A percentile compares a stretch with the other conserved stretches of the same genome.
Conservation (phyloP, 2,888 invertebrate genomes). For the Polyommatus iphigenia region DNA sequence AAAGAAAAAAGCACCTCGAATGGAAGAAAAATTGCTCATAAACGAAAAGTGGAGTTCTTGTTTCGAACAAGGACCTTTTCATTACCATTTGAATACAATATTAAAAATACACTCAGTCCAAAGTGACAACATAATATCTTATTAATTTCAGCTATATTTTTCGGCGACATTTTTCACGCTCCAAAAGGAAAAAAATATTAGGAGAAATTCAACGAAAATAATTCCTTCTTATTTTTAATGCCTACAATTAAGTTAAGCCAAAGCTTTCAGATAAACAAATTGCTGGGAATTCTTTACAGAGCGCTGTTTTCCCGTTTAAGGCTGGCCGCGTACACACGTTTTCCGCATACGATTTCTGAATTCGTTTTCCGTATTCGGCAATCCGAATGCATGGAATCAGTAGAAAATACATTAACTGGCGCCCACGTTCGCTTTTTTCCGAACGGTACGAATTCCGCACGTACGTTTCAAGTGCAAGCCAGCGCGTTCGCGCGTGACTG, state of each 20-base stretch:
- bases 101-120: background rate
- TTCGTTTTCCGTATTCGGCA: too few relatives aligned
- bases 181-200: constrained; percentile 23
- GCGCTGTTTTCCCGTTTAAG: constrained; percentile 21
- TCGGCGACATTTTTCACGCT: constrained; percentile 15
- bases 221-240: constrained; percentile 33
- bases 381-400: too few relatives aligned
- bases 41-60: constrained; percentile 2
- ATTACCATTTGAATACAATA: constrained; percentile 20
- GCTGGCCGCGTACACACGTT: too few relatives aligned
- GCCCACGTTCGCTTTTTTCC: too few relatives aligned
- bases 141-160: background rate
- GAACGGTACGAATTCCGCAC: too few relatives aligned
- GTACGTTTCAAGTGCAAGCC: too few relatives aligned
- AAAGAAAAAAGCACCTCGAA: background rate
- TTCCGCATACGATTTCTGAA: too few relatives aligned
- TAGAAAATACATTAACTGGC: too few relatives aligned
- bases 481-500: too few relatives aligned
- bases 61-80: background rate
- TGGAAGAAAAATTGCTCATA: background rate
- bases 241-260: constrained; percentile 42
- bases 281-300: constrained; percentile 30
- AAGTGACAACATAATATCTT: constrained; percentile 14
- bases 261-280: constrained; percentile 34
- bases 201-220: constrained; percentile 23